These are phyloP conservation scores for Pangasius djambal DNA, from an alignment of 2,797 vertebrate species.

Conservation along the genomic window DNA sequence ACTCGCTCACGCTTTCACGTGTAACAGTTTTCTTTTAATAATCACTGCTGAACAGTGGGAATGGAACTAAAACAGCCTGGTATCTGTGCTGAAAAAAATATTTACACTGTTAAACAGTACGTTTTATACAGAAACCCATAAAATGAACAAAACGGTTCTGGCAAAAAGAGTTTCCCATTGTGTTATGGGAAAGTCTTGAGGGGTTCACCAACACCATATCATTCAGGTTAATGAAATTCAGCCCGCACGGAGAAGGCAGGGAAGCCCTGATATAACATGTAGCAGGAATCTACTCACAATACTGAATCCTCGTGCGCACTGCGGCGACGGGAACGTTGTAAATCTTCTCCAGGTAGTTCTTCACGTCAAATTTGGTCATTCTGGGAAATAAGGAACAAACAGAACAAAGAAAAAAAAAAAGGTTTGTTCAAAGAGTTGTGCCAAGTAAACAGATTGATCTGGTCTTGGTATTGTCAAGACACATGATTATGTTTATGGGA, in stretches of 20 bases:
- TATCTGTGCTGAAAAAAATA: conserved; percentile 3
- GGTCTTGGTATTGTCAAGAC: conserved; percentile 24
- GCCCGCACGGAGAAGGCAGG: not conserved
- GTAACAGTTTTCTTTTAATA: conserved; percentile 6
- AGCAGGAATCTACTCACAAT: conserved; percentile 78
- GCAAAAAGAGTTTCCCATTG: conserved; percentile 16
- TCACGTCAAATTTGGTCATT: conserved; percentile 93
- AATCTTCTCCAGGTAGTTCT: conserved; percentile 91
- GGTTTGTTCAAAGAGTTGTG: not conserved
- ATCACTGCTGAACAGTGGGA: conserved; percentile 19
- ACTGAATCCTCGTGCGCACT: conserved; percentile 92
- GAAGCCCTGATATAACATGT: not conserved
- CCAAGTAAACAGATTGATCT: conserved; percentile 28
- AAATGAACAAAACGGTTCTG: conserved; percentile 17
- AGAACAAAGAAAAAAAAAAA: conserved; percentile 3
- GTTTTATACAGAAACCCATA: conserved; percentile 33
- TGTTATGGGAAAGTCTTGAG: conserved; percentile 32
- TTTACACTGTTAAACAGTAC: conserved; percentile 26
- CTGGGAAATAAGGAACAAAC: conserved; percentile 68
- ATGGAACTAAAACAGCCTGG: conserved; percentile 5
- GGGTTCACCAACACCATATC: conserved; percentile 26
- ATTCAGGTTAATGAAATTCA: conserved; percentile 48
- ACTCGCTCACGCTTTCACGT: not conserved
- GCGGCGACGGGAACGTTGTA: conserved; percentile 86
- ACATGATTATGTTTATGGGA: conserved; percentile 11